Conservation (phyloP, 2,888 invertebrate genomes). For the Gerris lacustris region DNA sequence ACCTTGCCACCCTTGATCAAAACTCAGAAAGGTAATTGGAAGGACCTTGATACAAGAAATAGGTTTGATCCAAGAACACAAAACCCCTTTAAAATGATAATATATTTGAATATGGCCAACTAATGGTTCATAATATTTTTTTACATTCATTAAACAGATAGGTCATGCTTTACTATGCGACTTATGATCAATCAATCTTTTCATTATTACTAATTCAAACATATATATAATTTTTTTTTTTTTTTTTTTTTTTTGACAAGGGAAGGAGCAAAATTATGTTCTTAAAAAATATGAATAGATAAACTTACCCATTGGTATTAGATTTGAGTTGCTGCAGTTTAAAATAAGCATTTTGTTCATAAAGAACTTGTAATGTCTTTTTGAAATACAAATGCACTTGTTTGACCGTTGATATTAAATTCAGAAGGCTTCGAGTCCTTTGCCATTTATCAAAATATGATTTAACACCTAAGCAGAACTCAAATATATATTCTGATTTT, state of each 20-base stretch:
- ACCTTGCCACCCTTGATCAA: no score
- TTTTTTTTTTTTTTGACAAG: neutral
- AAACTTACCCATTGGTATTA: neutral
- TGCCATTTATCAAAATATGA: neutral
- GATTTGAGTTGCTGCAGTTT: neutral
- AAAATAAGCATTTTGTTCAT: neutral
- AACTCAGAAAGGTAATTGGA: no score
- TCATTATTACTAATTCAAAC: no score
- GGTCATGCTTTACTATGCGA: no score
- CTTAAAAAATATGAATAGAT: neutral
- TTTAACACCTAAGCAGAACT: neutral
- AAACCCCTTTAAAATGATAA: no score
- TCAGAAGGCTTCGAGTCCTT: neutral
- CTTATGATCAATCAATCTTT: no score
- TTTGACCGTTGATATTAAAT: neutral
- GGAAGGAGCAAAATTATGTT: neutral
- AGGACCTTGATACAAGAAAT: no score
- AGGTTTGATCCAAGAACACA: no score
- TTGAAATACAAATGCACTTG: neutral
- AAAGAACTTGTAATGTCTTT: neutral
- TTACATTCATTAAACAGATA: no score
- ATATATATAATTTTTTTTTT: no score
- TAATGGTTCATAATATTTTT: no score
- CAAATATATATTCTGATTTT: neutral
- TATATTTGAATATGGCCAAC: no score